These are phyloP conservation scores for Melitaea athalia DNA, from an alignment of 2,888 invertebrate genomes.

Conservation along the genomic window DNA sequence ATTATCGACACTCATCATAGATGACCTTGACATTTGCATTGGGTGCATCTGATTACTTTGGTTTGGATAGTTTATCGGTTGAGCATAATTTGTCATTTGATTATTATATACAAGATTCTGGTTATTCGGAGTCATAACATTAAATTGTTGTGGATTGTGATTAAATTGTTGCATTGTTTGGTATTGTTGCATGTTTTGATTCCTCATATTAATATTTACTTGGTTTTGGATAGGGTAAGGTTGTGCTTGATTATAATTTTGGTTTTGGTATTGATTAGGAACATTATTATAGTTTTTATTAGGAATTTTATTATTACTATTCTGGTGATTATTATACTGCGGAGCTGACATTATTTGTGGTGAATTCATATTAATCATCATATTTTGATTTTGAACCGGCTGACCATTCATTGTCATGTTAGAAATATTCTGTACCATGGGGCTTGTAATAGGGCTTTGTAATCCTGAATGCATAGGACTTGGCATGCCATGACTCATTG, in stretches of 20 bases:
- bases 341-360: constrained; percentile 45
- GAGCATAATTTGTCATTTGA: constrained; percentile 66
- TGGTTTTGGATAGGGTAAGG: constrained; percentile 66
- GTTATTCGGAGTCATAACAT: constrained; percentile 59
- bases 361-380: constrained; percentile 59
- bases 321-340: constrained; percentile 61
- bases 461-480: constrained; percentile 74
- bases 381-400: constrained; percentile 56
- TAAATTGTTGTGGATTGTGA: constrained; percentile 61
- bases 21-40: constrained; percentile 74
- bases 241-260: constrained; percentile 64
- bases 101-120: constrained; percentile 57
- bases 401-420: constrained; percentile 69
- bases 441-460: constrained; percentile 55
- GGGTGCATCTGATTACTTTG: constrained; percentile 68
- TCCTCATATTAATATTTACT: constrained; percentile 57
- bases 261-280: constrained; percentile 68
- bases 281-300: constrained; percentile 62
- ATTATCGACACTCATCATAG: constrained; percentile 76
- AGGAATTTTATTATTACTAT: constrained; percentile 60
- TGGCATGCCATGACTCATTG: constrained; percentile 71
- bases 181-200: constrained; percentile 69
- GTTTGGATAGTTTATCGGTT: constrained; percentile 59
- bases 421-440: constrained; percentile 72
- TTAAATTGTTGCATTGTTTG: constrained; percentile 70